Conservation (phyloP, 2,113 vertebrate species). For the Chaetura pelagica region DNA sequence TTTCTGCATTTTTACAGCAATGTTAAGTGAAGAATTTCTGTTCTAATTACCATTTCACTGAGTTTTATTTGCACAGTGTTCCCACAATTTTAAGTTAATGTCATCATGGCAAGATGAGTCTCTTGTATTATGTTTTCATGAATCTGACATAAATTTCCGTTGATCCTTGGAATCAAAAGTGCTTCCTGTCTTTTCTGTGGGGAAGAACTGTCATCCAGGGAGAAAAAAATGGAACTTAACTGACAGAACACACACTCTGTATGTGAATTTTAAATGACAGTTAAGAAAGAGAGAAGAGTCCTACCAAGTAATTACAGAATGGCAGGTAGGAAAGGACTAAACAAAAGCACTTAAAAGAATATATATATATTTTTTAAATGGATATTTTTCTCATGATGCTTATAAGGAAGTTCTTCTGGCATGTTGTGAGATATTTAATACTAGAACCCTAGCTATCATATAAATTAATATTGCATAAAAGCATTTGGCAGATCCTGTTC, state of each 20-base stretch:
- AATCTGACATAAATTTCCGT: not conserved
- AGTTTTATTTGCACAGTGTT: not conserved
- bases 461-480: not conserved
- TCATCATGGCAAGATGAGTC: not conserved
- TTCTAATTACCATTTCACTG: not conserved
- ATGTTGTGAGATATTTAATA: not conserved
- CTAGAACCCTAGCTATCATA: not conserved
- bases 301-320: not conserved
- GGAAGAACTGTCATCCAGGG: not conserved
- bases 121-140: not conserved
- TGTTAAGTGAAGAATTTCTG: not conserved
- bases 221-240: not conserved
- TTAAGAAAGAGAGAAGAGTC: not conserved
- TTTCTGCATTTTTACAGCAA: not conserved
- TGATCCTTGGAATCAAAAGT: not conserved
- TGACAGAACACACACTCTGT: fast-evolving
- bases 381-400: not conserved
- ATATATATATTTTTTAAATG: too few relatives aligned
- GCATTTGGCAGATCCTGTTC: not conserved
- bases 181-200: not conserved
- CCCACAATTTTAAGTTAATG: not conserved
- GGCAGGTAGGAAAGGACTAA: not conserved
- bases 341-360: not conserved
- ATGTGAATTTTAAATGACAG: not conserved
- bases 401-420: not conserved